Base-by-base conservation (phyloP, 1,140 invertebrate species). In the Drosophila eugracilis region DNA sequence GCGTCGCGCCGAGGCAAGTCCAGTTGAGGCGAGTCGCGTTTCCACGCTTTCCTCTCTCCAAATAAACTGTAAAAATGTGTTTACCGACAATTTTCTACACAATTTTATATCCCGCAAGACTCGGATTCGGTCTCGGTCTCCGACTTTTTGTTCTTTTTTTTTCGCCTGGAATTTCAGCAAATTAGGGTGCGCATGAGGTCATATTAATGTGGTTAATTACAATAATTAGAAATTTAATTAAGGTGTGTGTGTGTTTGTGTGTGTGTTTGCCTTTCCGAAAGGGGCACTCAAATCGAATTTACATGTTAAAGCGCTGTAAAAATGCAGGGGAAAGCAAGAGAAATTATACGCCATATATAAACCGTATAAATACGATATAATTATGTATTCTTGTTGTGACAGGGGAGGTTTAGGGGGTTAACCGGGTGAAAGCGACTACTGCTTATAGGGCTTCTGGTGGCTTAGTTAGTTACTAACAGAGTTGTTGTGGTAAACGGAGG, bases 201-300 rank as follows among this genome's bases (percentile, higher is more conserved):
- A 86, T 86, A 86, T 86, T 86, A 86, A 86, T 86, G 83, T 86
- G 83, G 83, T 86, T 86, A 86, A 86, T 86, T 86, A 86, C 83
- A 86, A 86, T 86, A 86, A 86, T 86, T 86, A 86, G 83, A 88
- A 88, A 88, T 86, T 86, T 86, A 86, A 86, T 86, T 83, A 88
- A 83, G 81, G 83, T 78, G 77, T 78, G 73, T 66, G 36, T 72
- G 58, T 59, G 70, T 55, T 34, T 55, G 50, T 36, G 14, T 14
- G 36, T 34, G 19, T 48, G 52, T 49, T 32, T 69, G 45, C 60
- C 55, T 36, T 42, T 44, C 39, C 4, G n/a, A 9, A 4, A n/a
- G 19, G 12, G 19, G 19, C 63, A 78, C 53, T 67, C 66, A 71
- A 81, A 88, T 86, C 83, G 83, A 88, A 88, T 83, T 81, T 88